phyloP scores from a whole-genome alignment of 2,888 invertebrate species.

The Chrysolina oricalcia region DNA sequence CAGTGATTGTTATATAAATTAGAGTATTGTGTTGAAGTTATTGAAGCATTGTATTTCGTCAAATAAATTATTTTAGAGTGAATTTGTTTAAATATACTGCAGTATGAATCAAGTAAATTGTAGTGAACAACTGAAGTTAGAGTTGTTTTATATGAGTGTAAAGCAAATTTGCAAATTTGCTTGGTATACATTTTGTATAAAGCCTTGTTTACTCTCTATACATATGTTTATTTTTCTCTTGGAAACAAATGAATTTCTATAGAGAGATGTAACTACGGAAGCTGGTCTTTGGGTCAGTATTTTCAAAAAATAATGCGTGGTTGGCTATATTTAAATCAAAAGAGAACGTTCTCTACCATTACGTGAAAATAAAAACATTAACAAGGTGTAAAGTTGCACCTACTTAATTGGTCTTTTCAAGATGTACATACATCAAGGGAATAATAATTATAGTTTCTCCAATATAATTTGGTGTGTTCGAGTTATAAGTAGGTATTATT shows the following conservation, averaged over 20 bases:
- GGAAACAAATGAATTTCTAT: not conserved
- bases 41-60: no score
- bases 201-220: no score
- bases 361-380: not conserved
- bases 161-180: no score
- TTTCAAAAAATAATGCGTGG: not conserved
- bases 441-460: conserved; percentile 36
- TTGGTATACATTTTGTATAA: no score
- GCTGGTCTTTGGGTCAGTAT: not conserved
- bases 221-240: not conserved
- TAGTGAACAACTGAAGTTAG: no score
- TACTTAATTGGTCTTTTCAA: conserved; percentile 13
- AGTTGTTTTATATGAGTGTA: no score
- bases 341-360: not conserved
- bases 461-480: conserved; percentile 40
- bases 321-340: conserved; percentile 5
- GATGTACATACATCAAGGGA: conserved; percentile 34
- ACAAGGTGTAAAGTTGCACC: conserved; percentile 7
- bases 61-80: no score
- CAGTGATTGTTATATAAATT: no score
- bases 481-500: conserved; percentile 37
- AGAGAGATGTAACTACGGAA: no score
- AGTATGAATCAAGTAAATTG: no score
- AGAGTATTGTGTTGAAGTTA: no score
- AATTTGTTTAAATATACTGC: no score